Evolutionary conservation across 1,140 invertebrate genomes (phyloP).

Genomic region (Lucilia sericata): DNA sequence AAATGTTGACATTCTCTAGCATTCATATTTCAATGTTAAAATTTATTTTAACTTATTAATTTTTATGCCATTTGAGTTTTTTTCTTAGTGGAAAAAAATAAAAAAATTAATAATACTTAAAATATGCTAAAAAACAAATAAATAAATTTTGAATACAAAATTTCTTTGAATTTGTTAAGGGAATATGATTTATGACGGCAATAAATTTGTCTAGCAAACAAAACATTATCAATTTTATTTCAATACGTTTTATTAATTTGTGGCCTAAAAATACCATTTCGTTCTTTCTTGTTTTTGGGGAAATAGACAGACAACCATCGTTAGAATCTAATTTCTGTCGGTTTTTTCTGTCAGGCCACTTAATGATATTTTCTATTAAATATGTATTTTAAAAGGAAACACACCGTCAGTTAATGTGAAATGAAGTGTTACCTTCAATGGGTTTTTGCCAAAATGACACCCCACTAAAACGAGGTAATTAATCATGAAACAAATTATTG

Average conservation of each 20-base stretch:
- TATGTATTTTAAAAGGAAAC: background rate
- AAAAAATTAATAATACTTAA: conserved; percentile 16
- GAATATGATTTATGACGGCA: background rate
- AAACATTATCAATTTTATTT: conserved; percentile 8
- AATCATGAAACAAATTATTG: background rate
- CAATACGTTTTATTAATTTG: background rate
- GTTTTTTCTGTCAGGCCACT: background rate
- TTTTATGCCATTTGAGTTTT: background rate
- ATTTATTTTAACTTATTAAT: background rate
- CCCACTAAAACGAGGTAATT: background rate
- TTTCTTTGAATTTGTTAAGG: background rate
- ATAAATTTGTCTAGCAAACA: background rate
- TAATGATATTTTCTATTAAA: background rate
- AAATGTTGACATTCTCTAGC: background rate
- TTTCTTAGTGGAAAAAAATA: background rate
- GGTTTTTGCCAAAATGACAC: conserved; percentile 12
- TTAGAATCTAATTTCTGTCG: background rate
- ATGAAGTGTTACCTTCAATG: background rate
- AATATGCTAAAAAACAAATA: conserved; percentile 1
- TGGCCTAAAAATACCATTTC: background rate
- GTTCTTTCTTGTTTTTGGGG: background rate
- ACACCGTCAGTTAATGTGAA: background rate
- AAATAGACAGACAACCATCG: background rate
- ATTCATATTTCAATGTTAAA: conserved; percentile 10
- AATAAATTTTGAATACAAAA: background rate